Evolutionary conservation across 2,888 invertebrate genomes (phyloP).

Genomic region (Epinotia nisella): DNA sequence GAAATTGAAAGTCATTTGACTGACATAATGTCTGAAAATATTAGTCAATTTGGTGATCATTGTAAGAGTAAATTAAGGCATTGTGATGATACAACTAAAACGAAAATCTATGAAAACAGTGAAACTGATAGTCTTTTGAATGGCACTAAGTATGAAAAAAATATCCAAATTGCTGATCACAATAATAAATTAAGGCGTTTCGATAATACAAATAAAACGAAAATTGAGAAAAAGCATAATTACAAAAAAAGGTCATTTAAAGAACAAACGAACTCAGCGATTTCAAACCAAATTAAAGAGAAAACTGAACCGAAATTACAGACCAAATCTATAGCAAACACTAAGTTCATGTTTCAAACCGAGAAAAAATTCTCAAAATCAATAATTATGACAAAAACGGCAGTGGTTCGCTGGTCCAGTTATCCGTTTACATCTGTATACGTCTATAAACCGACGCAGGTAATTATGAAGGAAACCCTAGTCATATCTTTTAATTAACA

Average conservation of each 20-base stretch:
- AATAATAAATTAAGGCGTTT: constrained; percentile 42
- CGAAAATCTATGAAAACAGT: neutral
- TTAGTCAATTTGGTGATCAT: neutral
- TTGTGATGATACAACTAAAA: constrained; percentile 23
- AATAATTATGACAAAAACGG: neutral
- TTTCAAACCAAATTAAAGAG: constrained; percentile 32
- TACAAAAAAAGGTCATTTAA: constrained; percentile 3
- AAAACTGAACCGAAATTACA: neutral
- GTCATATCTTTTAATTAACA: too few relatives aligned
- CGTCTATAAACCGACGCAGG: constrained; percentile 72
- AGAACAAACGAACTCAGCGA: neutral
- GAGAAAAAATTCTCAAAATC: constrained; percentile 4
- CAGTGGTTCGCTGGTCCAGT: constrained; percentile 60
- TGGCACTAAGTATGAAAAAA: too few relatives aligned
- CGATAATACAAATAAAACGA: constrained; percentile 52
- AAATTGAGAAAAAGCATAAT: constrained; percentile 60
- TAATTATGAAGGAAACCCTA: constrained; percentile 44
- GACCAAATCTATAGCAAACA: neutral
- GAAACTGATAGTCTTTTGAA: too few relatives aligned
- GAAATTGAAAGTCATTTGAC: neutral
- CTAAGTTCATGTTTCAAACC: neutral
- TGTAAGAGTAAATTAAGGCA: constrained; percentile 27
- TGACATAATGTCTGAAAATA: neutral
- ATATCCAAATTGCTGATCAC: neutral
- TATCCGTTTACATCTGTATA: constrained; percentile 72